Evolutionary conservation across 1,140 invertebrate genomes (phyloP), one percentile per base, ranked within the genome.

Genomic region (Metopolophium dirhodum): DNA sequence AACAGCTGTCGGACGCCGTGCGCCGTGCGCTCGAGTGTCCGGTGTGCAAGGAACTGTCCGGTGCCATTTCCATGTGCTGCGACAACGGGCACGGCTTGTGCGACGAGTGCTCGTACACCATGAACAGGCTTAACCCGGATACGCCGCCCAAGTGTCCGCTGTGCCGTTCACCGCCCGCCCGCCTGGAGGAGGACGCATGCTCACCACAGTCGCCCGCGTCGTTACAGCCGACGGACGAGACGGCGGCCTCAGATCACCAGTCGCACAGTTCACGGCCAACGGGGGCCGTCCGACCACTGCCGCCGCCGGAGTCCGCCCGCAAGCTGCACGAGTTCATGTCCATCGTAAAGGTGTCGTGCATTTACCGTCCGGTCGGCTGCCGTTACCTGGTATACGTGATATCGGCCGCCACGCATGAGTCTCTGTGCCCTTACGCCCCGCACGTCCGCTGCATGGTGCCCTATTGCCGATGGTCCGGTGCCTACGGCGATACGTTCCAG

Each of bases 1-100:
- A 51, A 22, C 47, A 35, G 89, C 22, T 90, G 57, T 90, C 89
- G 30, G 89, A 90, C 26, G 2, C 14, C 26, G 57, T 90, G 57
- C 89, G 89, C 1, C 35, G 41, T 7, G 89, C 89, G 89, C 89
- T 90, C 89, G 30, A 90, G 30, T 90, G 89, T n/a, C 89, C 89
- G 26, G 89, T 90, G 89, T 90, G 89, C 89, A 41, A 68, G 26
- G 89, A 90, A 20, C 18, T 90, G 89, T n/a, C 54, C 11, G 23
- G 37, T 7, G 30, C 37, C 54, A 68, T 90, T 20, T 68, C 41
- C 4, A 68, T 26, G 57, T 90, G 89, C 57, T 90, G 57, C 57
- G 45, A 68, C 14, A 90, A 90, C 57, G 89, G 89, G 37, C 89
- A 90, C 41, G n/a, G 54, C 1, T 20, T 26, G 54, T 90, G 89